Conservation (phyloP, 2,113 vertebrate genomes). For the Xenopus laevis region DNA sequence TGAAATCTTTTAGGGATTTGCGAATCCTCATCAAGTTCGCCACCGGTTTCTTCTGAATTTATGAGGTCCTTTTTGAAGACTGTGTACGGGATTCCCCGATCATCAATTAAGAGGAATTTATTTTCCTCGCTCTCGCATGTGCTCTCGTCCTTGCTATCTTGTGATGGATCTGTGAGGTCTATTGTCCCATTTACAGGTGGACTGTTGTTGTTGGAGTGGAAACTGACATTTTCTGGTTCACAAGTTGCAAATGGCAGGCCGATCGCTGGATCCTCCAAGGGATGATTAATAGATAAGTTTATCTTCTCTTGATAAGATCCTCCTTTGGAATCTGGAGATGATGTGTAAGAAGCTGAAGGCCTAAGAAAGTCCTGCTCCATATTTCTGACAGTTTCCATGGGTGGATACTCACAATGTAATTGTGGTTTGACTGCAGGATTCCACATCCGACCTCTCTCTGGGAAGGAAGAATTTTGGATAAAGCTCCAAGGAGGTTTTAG, state of each 20-base stretch:
- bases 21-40: background rate
- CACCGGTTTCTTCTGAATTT: background rate
- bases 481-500: slow-evolving; percentile 2
- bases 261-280: background rate
- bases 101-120: slow-evolving; percentile 56
- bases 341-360: background rate
- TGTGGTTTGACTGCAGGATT: background rate
- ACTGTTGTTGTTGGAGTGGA: too few species aligned
- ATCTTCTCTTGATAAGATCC: too few species aligned
- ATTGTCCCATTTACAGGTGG: background rate
- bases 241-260: background rate
- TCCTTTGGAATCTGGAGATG: background rate
- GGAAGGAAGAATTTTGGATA: background rate
- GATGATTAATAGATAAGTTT: background rate
- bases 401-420: background rate
- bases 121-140: background rate
- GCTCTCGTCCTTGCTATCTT: background rate
- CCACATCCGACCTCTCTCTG: background rate
- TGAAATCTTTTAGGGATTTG: slow-evolving; percentile 32
- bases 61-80: slow-evolving; percentile 46
- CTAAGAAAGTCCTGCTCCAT: background rate
- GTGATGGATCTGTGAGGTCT: background rate
- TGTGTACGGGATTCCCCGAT: slow-evolving; percentile 60
- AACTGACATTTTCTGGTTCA: background rate
- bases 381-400: background rate